Evolutionary conservation across 2,113 vertebrate genomes (phyloP).

Genomic region (Leptosomus discolor): DNA sequence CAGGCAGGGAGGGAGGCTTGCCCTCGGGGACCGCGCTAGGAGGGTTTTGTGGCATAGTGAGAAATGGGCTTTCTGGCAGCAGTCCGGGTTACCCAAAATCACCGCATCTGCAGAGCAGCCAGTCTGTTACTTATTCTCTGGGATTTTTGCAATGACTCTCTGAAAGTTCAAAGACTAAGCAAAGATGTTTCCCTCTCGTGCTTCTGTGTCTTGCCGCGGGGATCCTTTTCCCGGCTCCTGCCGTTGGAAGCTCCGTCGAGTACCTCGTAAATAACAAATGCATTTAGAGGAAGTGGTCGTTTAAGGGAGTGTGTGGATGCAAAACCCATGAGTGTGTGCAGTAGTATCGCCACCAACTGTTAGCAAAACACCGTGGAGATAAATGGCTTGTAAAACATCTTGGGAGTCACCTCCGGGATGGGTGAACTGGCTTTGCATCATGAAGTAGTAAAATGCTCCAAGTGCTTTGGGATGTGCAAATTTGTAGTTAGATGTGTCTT

Average conservation of each 20-base stretch:
- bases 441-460: not conserved
- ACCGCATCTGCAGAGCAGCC: not conserved
- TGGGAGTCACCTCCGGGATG: not conserved
- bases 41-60: not conserved
- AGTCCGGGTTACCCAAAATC: not conserved
- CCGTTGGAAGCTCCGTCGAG: not conserved
- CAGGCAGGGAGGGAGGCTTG: rapidly evolving
- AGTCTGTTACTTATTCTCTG: not conserved
- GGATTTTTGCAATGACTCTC: not conserved
- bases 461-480: not conserved
- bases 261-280: slow-evolving; percentile 3
- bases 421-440: not conserved
- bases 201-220: not conserved
- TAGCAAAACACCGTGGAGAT: not conserved
- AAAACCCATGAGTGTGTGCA: not conserved
- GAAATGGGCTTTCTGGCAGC: not conserved
- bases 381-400: not conserved
- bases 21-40: rapidly evolving
- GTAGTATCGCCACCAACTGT: not conserved
- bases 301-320: not conserved
- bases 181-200: not conserved
- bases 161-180: not conserved
- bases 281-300: not conserved
- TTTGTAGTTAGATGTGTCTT: not conserved
- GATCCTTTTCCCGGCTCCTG: not conserved